Evolutionary conservation across 2,888 invertebrate genomes (phyloP).

Genomic region (Drosophila aldrichi): DNA sequence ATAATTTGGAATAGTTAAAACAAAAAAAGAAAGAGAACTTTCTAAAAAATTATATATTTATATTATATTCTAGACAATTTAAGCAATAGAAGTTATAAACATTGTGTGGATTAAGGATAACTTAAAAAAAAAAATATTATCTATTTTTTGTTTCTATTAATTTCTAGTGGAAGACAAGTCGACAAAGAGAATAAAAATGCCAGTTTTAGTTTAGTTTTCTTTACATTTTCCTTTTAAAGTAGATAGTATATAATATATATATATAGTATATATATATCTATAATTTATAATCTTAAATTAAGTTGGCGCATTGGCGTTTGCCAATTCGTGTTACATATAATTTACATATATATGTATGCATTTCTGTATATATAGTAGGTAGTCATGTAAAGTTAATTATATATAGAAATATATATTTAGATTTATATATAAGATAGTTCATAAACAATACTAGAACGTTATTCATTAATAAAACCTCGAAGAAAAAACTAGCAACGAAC

Average conservation of each 20-base stretch:
- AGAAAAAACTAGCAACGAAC: constrained; percentile 19
- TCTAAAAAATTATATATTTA: not conserved
- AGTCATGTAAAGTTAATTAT: no score
- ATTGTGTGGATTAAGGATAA: not conserved
- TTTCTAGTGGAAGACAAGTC: constrained; percentile 8
- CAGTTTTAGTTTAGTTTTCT: constrained; percentile 5
- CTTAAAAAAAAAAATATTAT: not conserved
- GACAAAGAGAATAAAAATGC: constrained; percentile 2
- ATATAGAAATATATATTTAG: no score
- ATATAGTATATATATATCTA: constrained; percentile 15
- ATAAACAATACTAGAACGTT: constrained; percentile 54
- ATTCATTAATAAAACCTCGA: constrained; percentile 26
- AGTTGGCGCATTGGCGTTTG: constrained; percentile 29
- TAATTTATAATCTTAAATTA: constrained; percentile 28
- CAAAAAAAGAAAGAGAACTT: not conserved
- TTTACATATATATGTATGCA: no score
- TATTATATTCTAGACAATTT: constrained; percentile 1
- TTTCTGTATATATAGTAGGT: no score
- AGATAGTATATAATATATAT: not conserved
- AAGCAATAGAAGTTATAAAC: constrained; percentile 1
- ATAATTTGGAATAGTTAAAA: not conserved
- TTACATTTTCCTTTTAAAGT: constrained; percentile 12
- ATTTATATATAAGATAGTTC: constrained; percentile 22
- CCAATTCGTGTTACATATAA: constrained; percentile 30
- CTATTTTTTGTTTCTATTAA: not conserved